phyloP scores from a whole-genome alignment of 2,113 vertebrate genomes.

The Gobio gobio region DNA sequence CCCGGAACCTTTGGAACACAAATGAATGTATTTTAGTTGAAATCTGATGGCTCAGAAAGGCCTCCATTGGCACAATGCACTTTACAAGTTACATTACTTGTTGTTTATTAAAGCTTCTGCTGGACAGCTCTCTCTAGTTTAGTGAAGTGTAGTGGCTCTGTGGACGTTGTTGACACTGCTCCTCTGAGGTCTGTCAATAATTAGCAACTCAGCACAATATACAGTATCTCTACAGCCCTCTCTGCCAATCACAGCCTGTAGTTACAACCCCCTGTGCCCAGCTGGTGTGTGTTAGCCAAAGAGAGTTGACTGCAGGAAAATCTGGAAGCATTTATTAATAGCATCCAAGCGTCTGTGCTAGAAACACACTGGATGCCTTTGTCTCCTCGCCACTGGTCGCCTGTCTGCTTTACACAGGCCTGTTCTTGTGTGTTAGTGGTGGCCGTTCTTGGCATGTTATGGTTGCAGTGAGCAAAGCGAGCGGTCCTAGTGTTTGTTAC shows the following conservation, averaged over 20 bases:
- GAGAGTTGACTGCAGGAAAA: slow-evolving; percentile 34
- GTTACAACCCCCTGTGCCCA: slow-evolving; percentile 3
- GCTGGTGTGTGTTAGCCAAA: slow-evolving; percentile 4
- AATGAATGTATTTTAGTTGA: no score
- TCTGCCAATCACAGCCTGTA: neutral
- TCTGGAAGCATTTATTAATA: slow-evolving; percentile 42
- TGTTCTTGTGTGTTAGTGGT: neutral
- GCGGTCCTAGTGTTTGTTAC: neutral
- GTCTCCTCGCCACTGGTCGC: slow-evolving; percentile 1
- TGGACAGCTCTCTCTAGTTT: neutral
- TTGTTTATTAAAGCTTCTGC: neutral
- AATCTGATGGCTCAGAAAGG: no score
- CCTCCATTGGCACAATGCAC: no score
- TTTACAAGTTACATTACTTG: no score
- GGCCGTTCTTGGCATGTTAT: neutral
- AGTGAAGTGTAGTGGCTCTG: neutral
- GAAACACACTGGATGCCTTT: slow-evolving; percentile 44
- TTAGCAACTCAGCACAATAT: slow-evolving; percentile 51
- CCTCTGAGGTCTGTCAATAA: slow-evolving; percentile 52
- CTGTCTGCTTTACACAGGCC: slow-evolving; percentile 15
- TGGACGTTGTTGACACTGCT: slow-evolving; percentile 33
- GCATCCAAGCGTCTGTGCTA: slow-evolving; percentile 41
- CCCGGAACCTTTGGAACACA: no score
- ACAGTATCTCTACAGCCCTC: slow-evolving; percentile 35
- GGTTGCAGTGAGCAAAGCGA: neutral